Percentiles rank a stretch among this genome's conserved stretches.
phyloP scores from a whole-genome alignment of 2,888 invertebrate genomes.

The Seira musarum region DNA sequence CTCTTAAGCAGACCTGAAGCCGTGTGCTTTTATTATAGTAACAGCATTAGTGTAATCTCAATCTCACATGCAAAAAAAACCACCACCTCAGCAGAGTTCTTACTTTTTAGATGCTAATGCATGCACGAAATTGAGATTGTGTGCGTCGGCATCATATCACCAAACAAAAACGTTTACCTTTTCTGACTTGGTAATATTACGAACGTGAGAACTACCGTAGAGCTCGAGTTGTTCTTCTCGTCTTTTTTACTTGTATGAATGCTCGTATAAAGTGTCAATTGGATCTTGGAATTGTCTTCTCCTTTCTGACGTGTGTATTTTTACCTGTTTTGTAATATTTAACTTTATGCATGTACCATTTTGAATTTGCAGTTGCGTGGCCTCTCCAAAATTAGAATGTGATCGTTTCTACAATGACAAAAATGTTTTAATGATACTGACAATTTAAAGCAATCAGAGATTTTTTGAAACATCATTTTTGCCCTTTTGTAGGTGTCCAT shows the following conservation, averaged over 20 bases:
- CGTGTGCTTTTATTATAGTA: neutral
- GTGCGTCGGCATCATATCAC: neutral
- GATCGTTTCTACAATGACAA: neutral
- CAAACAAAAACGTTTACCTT: neutral
- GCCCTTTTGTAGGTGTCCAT: neutral
- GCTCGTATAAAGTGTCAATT: neutral
- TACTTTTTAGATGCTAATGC: neutral
- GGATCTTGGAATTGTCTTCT: neutral
- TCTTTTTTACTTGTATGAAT: neutral
- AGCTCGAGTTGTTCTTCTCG: neutral
- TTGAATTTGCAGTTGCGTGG: neutral
- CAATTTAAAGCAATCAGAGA: neutral
- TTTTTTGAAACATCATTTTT: neutral
- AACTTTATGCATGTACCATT: too few species aligned
- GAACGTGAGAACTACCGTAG: constrained; percentile 6
- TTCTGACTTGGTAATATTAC: neutral
- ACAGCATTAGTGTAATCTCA: neutral
- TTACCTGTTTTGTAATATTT: neutral
- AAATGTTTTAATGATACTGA: neutral
- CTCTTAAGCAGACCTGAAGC: constrained; percentile 28
- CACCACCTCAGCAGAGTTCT: neutral
- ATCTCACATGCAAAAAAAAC: neutral
- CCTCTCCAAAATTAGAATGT: neutral
- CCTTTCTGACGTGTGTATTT: neutral
- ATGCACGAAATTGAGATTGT: constrained; percentile 2